These are phyloP conservation scores for Tyto alba DNA, from an alignment of 2,113 vertebrate genomes.

Conservation along the genomic window DNA sequence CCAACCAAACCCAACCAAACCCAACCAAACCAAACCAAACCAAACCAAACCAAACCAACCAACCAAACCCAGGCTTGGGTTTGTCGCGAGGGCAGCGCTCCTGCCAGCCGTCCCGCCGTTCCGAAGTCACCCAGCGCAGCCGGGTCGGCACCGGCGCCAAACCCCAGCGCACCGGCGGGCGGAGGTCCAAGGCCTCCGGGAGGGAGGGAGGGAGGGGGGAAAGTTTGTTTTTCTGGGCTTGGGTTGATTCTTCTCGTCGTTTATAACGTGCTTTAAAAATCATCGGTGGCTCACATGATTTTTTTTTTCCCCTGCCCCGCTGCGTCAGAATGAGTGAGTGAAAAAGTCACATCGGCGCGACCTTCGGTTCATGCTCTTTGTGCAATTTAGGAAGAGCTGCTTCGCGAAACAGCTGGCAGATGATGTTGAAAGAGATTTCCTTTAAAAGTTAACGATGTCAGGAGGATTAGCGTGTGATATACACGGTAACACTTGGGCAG, in stretches of 20 bases:
- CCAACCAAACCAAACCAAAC: too few species aligned
- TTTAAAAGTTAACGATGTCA: not conserved
- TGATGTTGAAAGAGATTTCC: not conserved
- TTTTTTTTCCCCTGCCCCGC: too few species aligned
- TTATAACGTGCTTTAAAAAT: not conserved
- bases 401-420: not conserved
- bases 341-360: rapidly evolving
- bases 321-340: not conserved
- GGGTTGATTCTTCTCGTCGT: not conserved
- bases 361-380: not conserved
- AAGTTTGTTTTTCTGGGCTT: not conserved
- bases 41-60: too few species aligned
- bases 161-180: too few species aligned
- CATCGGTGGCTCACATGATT: rapidly evolving
- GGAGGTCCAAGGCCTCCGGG: not conserved
- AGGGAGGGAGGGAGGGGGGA: rapidly evolving
- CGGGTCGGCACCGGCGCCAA: not conserved
- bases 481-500: not conserved
- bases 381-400: not conserved
- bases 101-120: too few species aligned
- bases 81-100: too few species aligned
- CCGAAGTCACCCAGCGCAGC: not conserved
- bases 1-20: too few species aligned
- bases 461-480: not conserved
- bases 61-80: too few species aligned